These are phyloP conservation scores for Leuctra nigra DNA, from an alignment of 2,888 invertebrate species.

Conservation along the genomic window DNA sequence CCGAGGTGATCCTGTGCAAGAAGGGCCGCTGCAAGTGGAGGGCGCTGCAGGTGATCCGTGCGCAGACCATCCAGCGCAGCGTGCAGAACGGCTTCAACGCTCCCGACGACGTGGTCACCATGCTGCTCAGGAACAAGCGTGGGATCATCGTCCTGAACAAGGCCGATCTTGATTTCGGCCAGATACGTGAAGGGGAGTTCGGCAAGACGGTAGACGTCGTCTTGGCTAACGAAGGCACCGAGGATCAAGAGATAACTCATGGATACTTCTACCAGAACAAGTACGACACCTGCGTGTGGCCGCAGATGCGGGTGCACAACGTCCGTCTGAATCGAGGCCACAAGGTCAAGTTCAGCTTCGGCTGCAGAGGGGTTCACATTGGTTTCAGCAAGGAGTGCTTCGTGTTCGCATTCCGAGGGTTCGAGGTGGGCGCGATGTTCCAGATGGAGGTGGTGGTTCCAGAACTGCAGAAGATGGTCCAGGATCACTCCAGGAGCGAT, in stretches of 20 bases:
- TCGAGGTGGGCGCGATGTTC: slow-evolving; percentile 53
- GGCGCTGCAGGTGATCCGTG: neutral
- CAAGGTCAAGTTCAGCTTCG: slow-evolving; percentile 43
- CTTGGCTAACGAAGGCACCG: too few relatives aligned
- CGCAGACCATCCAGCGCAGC: neutral
- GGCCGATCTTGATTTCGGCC: too few relatives aligned
- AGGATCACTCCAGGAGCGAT: neutral
- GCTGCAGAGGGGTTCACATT: slow-evolving; percentile 51
- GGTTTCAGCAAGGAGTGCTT: slow-evolving; percentile 56
- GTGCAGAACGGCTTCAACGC: neutral
- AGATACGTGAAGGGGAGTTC: too few relatives aligned
- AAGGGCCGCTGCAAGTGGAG: neutral
- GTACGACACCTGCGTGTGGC: neutral
- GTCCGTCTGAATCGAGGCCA: slow-evolving; percentile 42
- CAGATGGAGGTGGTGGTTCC: slow-evolving; percentile 45
- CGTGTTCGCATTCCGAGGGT: slow-evolving; percentile 52
- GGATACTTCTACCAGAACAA: slow-evolving; percentile 44
- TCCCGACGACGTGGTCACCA: neutral
- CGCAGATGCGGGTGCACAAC: slow-evolving; percentile 31
- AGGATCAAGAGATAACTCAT: too few relatives aligned
- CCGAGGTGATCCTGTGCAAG: slow-evolving; percentile 52
- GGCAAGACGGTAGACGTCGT: too few relatives aligned
- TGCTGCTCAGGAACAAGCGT: slow-evolving; percentile 36
- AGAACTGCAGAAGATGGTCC: neutral
- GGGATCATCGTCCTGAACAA: slow-evolving; percentile 44